Base-by-base conservation (phyloP, 2,888 invertebrate genomes). In the Perizoma flavofasciatum region DNA sequence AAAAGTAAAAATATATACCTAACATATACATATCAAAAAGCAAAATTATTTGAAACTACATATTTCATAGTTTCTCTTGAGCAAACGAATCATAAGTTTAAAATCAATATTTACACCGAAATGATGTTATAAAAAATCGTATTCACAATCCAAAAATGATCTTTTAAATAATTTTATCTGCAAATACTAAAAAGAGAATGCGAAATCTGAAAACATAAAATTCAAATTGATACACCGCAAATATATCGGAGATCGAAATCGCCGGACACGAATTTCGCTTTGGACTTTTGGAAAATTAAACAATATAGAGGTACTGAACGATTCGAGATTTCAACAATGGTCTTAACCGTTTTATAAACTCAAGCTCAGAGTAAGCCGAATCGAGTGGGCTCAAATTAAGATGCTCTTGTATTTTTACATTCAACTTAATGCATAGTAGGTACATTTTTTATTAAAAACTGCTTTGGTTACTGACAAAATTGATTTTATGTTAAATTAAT, bases 221-320 rank as follows among this genome's bases (percentile, higher is more conserved):
- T 70, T 68, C 64, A 69, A 72, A 73, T 72, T 61, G 67, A 66
- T 69, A 65, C 64, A 66, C 70, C 70, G 73, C 74, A 75, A 75
- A 73, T 69, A 69, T 71, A 22, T 6, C 67, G 52, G 55, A 47
- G 56, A 69, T 60, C 62, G 57, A 58, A 67, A 64, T 66, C 59
- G 44, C 7, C 4, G 46, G 47, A 48, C 57, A 59, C 59, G 55
- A 55, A 46, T 49, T 47, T 37, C 55, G 59, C 48, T 49, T 58
- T 44, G 53, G 40, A 39, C 49, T 59, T 59, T 49, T 52, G 6
- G 5, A 46, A 52, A 49, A 50, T 57, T 54, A 40, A 54, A 48
- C 63, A 53, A 54, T 43, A 51, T 59, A 57, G 22, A 22, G 22
- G 22, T 22, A 22, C 22, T 22, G 22, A 2, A 22, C 22, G 1